Evolutionary conservation across 2,888 invertebrate genomes (phyloP), one percentile per base, ranked within the genome.

Genomic region (Euclidia mi): DNA sequence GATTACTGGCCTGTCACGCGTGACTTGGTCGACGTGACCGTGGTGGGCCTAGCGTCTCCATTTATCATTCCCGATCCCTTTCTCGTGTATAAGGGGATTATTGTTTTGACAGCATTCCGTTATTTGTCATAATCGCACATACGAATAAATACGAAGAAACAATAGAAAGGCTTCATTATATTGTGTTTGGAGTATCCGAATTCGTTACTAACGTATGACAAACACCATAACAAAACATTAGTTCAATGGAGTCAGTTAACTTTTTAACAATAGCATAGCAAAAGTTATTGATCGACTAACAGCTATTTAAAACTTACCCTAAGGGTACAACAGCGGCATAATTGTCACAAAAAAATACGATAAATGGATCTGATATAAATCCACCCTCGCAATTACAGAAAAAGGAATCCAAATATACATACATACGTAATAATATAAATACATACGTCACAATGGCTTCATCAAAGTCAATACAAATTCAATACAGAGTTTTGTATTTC

Each of bases 21-120:
- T 70, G 69, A 69, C 70, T 57, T 47, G 44, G 65, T 44, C 56
- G 71, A 76, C 77, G 71, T 76, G 78, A 79, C 78, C 68, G 65
- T 55, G 48, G 65, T 55, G 48, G 46, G 46, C 59, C 59, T 47
- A 52, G 9, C 61, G 56, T 60, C 62, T 47, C 63, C 61, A 78
- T 77, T 78, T 75, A 79, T 78, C 76, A 79, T 64, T 43, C 60
- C 46, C 41, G 56, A 69, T 56, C 65, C 61, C 65, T 71, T 73
- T 59, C 69, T 53, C 55, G 56, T 55, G 37, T 40, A 55, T 61
- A 68, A 56, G 65, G 42, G 53, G 55, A 69, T 69, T 71, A 69
- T 61, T 65, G 56, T 61, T 70, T 58, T 47, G 49, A 11, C 40
- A 49, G 56, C 34, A 59, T 45, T 48, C 17, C 29, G 56, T 31